Evolutionary conservation across 2,888 invertebrate genomes (phyloP).

Genomic region (Phyto melanocephala): DNA sequence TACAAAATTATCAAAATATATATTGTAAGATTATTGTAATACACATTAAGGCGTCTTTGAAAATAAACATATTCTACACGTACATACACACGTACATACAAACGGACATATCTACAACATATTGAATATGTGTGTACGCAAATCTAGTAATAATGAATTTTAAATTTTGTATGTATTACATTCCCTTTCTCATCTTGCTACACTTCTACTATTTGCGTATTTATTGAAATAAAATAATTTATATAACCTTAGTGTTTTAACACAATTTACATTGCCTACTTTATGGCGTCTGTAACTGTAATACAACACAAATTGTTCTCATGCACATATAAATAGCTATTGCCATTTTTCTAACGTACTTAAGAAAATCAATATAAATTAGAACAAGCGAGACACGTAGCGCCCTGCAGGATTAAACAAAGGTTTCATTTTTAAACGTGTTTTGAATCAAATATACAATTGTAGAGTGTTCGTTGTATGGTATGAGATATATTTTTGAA

Average conservation of each 20-base stretch:
- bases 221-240: slow-evolving; percentile 18
- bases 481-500: not conserved
- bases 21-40: not conserved
- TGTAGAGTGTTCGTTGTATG: not conserved
- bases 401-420: slow-evolving; percentile 31
- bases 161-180: not conserved
- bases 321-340: not conserved
- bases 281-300: not conserved
- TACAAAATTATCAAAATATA: too few relatives aligned
- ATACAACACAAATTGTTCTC: not conserved
- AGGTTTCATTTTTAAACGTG: slow-evolving; percentile 1
- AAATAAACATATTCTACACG: not conserved
- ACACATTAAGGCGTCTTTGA: slow-evolving; percentile 18
- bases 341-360: not conserved
- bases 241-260: slow-evolving; percentile 1
- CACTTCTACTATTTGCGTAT: not conserved
- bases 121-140: not conserved
- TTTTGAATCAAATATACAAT: not conserved
- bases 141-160: slow-evolving; percentile 1
- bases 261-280: slow-evolving; percentile 30
- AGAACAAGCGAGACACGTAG: slow-evolving; percentile 16
- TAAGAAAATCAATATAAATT: slow-evolving; percentile 44
- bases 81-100: not conserved
- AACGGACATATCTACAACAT: too few relatives aligned
- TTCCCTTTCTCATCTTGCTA: not conserved